Percentiles rank a stretch among this genome's conserved stretches.
phyloP scores from a whole-genome alignment of 2,113 vertebrate genomes.

The Promerops cafer region DNA sequence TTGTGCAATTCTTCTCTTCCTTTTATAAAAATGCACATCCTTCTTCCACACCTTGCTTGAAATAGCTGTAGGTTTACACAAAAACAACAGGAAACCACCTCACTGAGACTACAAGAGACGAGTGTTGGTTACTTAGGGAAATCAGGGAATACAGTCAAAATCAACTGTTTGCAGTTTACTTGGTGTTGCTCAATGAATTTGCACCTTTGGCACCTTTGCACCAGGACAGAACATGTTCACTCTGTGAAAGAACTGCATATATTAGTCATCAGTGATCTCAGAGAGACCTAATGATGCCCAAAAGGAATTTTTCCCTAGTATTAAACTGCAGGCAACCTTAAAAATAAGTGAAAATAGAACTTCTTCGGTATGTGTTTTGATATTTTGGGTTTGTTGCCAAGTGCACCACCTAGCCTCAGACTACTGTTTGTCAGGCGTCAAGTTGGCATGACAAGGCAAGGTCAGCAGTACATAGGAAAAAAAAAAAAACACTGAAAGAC shows the following conservation, averaged over 20 bases:
- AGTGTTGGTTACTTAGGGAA: neutral
- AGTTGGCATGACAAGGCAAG: neutral
- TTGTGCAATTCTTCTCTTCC: neutral
- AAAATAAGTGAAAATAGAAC: neutral
- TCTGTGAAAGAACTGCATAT: neutral
- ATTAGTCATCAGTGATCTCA: neutral
- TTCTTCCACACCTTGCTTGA: neutral
- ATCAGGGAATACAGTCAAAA: neutral
- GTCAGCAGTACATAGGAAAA: neutral
- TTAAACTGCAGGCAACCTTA: neutral
- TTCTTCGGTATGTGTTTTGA: neutral
- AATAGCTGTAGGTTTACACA: neutral
- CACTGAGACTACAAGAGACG: neutral
- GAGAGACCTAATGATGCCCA: neutral
- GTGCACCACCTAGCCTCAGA: neutral
- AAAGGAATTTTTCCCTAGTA: neutral
- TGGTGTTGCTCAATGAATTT: neutral
- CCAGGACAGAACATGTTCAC: neutral
- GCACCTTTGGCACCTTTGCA: neutral
- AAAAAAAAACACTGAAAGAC: neutral
- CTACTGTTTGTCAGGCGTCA: neutral
- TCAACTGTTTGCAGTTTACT: neutral
- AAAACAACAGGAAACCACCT: neutral
- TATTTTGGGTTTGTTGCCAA: neutral
- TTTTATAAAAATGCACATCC: neutral